These are phyloP conservation scores for Sycophila texana DNA, from an alignment of 2,888 invertebrate genomes.

Conservation along the genomic window DNA sequence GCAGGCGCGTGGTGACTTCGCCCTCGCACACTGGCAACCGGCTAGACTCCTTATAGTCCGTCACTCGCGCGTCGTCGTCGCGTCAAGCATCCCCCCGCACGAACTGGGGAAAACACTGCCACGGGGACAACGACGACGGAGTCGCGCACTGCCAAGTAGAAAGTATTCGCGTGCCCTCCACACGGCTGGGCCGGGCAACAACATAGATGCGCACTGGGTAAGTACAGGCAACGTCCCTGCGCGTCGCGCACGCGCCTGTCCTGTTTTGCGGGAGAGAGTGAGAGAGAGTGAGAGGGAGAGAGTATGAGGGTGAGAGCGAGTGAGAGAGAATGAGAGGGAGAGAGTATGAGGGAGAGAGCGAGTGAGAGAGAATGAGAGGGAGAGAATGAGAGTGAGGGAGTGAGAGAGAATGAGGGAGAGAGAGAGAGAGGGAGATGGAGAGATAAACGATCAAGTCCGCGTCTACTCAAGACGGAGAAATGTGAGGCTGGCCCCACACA, in stretches of 20 bases:
- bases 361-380: too few species aligned
- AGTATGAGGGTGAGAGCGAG: too few species aligned
- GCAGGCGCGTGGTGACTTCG: slow-evolving; percentile 17
- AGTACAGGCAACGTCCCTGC: background rate
- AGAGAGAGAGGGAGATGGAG: too few species aligned
- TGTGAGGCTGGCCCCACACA: background rate
- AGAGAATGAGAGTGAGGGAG: too few species aligned
- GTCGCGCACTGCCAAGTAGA: background rate
- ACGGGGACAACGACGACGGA: background rate
- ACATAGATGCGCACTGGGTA: slow-evolving; percentile 15
- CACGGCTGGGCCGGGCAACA: background rate
- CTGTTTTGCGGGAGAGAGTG: too few species aligned
- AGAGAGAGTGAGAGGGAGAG: too few species aligned
- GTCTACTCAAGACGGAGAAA: background rate
- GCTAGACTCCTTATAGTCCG: background rate
- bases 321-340: too few species aligned
- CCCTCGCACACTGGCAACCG: background rate
- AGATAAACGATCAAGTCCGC: too few species aligned
- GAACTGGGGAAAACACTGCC: background rate
- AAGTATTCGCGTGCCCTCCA: background rate
- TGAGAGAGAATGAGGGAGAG: too few species aligned
- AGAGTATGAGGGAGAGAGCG: too few species aligned
- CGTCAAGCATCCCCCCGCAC: background rate
- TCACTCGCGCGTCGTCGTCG: background rate
- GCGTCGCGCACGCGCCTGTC: background rate